These are phyloP conservation scores for Bubo bubo DNA, from an alignment of 2,113 vertebrate genomes.

Conservation along the genomic window DNA sequence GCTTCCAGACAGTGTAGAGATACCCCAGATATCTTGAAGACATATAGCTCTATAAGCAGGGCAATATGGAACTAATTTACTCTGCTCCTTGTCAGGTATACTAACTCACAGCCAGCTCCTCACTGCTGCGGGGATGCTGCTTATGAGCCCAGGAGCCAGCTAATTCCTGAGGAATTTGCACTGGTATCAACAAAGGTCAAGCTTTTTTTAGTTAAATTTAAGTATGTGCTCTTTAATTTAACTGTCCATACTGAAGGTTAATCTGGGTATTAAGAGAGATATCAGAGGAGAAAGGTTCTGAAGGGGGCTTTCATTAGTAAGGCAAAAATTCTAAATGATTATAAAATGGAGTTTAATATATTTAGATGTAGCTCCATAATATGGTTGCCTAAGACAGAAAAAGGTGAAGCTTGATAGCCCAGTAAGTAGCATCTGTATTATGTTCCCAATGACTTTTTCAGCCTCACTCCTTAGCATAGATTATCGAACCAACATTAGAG, in stretches of 20 bases:
- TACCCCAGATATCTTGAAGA: neutral
- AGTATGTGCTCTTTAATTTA: neutral
- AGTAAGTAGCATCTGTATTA: neutral
- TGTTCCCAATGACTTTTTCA: neutral
- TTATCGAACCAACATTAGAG: neutral
- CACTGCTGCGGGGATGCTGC: neutral
- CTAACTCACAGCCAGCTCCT: neutral
- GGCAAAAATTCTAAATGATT: neutral
- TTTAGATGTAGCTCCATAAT: neutral
- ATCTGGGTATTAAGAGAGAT: neutral
- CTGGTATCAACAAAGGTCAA: neutral
- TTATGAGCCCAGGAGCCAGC: neutral
- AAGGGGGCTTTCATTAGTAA: neutral
- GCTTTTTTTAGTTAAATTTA: neutral
- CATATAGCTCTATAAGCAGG: neutral
- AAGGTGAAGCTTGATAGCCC: neutral
- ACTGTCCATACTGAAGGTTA: neutral
- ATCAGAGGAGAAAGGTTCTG: neutral
- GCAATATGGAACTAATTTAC: neutral
- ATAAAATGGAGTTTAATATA: neutral
- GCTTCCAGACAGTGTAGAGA: neutral
- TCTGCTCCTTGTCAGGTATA: neutral
- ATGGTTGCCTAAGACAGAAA: neutral
- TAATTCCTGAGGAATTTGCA: neutral
- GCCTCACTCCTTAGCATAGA: neutral